Base-by-base conservation (phyloP, 2,888 invertebrate genomes). In the Tenthredo notha region DNA sequence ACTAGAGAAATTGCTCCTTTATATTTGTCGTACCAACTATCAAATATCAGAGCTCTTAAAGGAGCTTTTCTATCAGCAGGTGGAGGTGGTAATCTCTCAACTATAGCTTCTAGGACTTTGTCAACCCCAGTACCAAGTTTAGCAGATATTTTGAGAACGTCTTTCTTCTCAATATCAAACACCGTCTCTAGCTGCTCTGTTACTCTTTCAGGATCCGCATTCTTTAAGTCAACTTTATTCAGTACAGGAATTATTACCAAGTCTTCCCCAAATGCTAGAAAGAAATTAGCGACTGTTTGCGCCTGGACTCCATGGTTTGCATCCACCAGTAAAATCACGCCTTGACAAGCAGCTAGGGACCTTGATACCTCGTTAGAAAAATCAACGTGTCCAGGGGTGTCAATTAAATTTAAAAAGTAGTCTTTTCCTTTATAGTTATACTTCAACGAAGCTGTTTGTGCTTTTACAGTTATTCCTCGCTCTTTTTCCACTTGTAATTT, bases 311-410 rank as follows among this genome's bases (percentile, higher is more conserved):
- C 97, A 95, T 98, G 98, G 94, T 98, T 99, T 0, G 99, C 98
- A 94, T 99, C 99, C 0, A 99, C 98, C 82, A 99, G 94, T 84
- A 99, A 94, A 87, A 99, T 96, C 0, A 98, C 99, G 12, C 99
- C 99, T 94, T 99, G 98, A 92, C 98, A 99, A 77, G 98, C 98
- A 86, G 97, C 95, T 84, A 99, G 94, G 78, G 99, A 99, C 84
- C 99, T 95, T 0, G 97, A 96, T 90, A 98, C 99, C 95, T 99
- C 99, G 94, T 98, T 98, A 21, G 97, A 96, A 93, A 99, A 99
- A 93, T 99, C 99, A 0, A 99, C 99, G 95, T 99, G 99, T 2
- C 99, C 99, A 6, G 99, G 99, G 25, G 99, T 99, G 93, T 99
- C 99, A 89, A 99, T 99, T 37, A 99, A 95, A 94, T 99, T 99